Base-by-base conservation (phyloP, 2,888 invertebrate species). In the Sphinx pinastri region DNA sequence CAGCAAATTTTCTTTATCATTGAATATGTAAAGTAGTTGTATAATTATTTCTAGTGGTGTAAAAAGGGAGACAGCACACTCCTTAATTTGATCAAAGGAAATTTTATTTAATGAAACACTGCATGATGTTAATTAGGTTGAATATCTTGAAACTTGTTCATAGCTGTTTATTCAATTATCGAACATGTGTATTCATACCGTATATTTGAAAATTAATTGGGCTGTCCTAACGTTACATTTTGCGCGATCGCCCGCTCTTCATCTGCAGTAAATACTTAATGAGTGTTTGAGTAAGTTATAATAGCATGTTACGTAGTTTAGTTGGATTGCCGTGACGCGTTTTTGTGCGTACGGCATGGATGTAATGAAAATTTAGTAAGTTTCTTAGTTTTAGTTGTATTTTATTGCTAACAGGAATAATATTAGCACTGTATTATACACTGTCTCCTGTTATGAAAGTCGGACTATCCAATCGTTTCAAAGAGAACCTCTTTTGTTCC, bases 161-260 rank as follows among this genome's bases (percentile, higher is more conserved):
- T 54, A 14, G 12, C 45, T 69, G 69, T 67, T 70, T 25, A 67
- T 25, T 70, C 13, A 58, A 70, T 67, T 67, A 67, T 70, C 67
- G 49, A 25, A 16, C 47, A 57, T 58, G 57, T 59, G 70, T 70
- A 47, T 58, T 51, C 67, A 52, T 67, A 57, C 67, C 49, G 19
- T 47, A 67, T 67, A 49, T 69, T 71, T 69, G 51, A 69, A 71
- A 69, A 67, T 47, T 63, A 60, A 63, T 69, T 19, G 16, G 16
- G 38, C 38, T 45, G 49, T 49, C 6, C 25, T 49, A 63, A 63
- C 49, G 19, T 63, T 63, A 63, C 49, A 63, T 63, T 63, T 19
- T 63, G 19, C 63, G 19, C 63, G 49, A 49, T 63, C 19, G 47
- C 49, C 19, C 10, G 19, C 63, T 49, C 55, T 38, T 58, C 13